phyloP scores from a whole-genome alignment of 2,113 vertebrate species.

The Apus apus region DNA sequence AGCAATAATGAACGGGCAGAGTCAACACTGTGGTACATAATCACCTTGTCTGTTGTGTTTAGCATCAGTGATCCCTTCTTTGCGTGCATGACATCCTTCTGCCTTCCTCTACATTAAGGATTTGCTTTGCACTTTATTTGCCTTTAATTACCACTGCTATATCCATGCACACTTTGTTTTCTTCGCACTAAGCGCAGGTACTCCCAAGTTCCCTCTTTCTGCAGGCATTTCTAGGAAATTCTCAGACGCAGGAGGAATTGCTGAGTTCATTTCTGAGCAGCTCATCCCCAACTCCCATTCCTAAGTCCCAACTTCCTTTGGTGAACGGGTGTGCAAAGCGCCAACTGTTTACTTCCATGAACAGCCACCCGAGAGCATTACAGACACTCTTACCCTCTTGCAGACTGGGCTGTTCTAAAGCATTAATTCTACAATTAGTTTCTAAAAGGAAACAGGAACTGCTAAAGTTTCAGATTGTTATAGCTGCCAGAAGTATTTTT shows the following conservation, averaged over 20 bases:
- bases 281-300: not conserved
- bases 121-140: conserved; percentile 37
- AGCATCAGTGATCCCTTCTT: conserved; percentile 68
- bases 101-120: not conserved
- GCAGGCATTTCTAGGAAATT: conserved; percentile 1
- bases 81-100: conserved; percentile 39
- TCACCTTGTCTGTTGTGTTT: conserved; percentile 73
- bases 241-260: not conserved
- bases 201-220: not conserved
- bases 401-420: not conserved
- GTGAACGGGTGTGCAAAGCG: not conserved
- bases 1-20: conserved; percentile 73
- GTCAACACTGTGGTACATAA: conserved; percentile 68
- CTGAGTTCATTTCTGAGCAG: not conserved
- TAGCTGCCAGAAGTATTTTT: conserved; percentile 53
- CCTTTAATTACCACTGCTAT: not conserved
- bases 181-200: accelerated
- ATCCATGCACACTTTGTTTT: not conserved
- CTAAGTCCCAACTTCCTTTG: not conserved
- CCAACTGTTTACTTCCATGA: not conserved
- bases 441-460: conserved; percentile 65
- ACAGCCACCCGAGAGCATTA: not conserved
- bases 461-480: conserved; percentile 66
- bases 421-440: conserved; percentile 61
- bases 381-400: not conserved